A percentile compares a stretch with the other conserved stretches of the same genome.
Conservation (phyloP, 2,888 invertebrate genomes). For the Lydus trimaculatus region DNA sequence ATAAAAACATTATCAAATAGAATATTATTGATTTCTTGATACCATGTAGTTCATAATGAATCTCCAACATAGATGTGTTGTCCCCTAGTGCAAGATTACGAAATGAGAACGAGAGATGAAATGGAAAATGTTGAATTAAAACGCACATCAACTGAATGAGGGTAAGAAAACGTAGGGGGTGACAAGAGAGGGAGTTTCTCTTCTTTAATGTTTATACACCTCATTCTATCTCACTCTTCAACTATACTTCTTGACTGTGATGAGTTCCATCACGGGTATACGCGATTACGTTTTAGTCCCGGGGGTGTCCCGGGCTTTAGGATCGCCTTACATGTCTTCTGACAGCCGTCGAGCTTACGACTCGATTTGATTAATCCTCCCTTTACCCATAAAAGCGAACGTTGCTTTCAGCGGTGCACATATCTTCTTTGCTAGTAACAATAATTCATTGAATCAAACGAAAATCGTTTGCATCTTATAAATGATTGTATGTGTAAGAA, state of each 20-base stretch:
- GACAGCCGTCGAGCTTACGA: slow-evolving; percentile 52
- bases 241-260: slow-evolving; percentile 33
- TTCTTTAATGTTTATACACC: slow-evolving; percentile 41
- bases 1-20: background rate
- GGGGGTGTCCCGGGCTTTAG: slow-evolving; percentile 40
- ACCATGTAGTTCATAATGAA: background rate
- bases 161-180: slow-evolving; percentile 27
- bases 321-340: slow-evolving; percentile 55
- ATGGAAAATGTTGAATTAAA: slow-evolving; percentile 38
- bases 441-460: background rate
- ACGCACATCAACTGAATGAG: slow-evolving; percentile 34
- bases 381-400: slow-evolving; percentile 53
- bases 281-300: slow-evolving; percentile 52
- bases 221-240: slow-evolving; percentile 33
- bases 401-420: slow-evolving; percentile 37
- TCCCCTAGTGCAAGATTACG: background rate
- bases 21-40: background rate
- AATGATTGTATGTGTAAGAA: background rate
- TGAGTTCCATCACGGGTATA: slow-evolving; percentile 55
- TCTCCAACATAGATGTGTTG: background rate
- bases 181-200: slow-evolving; percentile 24
- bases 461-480: background rate
- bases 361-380: slow-evolving; percentile 56
- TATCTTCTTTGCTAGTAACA: background rate
- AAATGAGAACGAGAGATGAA: slow-evolving; percentile 10